phyloP scores from a whole-genome alignment of 2,113 vertebrate species.

The Panthera uncia region DNA sequence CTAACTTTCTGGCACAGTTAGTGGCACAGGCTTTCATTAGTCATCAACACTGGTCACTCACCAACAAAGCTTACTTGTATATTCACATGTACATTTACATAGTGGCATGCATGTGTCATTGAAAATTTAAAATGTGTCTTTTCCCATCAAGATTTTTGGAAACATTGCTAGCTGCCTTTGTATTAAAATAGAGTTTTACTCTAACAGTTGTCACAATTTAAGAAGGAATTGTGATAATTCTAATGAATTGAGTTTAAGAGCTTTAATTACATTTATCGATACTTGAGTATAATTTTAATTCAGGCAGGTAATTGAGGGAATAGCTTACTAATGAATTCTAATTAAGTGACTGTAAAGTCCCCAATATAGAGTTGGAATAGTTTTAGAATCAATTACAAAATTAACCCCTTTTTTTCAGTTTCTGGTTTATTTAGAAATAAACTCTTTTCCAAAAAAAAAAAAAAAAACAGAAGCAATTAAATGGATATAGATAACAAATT shows the following conservation, averaged over 20 bases:
- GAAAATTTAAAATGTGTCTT: constrained; percentile 40
- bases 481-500: constrained; percentile 29
- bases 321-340: constrained; percentile 47
- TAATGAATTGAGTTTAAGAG: constrained; percentile 46
- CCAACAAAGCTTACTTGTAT: not conserved
- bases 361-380: not conserved
- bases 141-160: not conserved
- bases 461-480: not conserved
- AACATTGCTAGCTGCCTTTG: not conserved
- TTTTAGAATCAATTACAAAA: constrained; percentile 33
- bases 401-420: constrained; percentile 16
- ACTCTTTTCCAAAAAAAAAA: too few species aligned
- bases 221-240: constrained; percentile 38
- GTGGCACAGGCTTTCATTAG: not conserved
- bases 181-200: constrained; percentile 33
- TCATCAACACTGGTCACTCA: not conserved
- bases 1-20: constrained; percentile 22
- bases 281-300: constrained; percentile 54
- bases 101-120: not conserved
- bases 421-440: constrained; percentile 57
- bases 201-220: not conserved
- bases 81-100: not conserved
- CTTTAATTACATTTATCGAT: not conserved
- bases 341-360: not conserved
- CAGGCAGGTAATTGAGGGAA: not conserved